A percentile compares a stretch with the other conserved stretches of the same genome.
Conservation (phyloP, 2,113 vertebrate species). For the Delphinus delphis region DNA sequence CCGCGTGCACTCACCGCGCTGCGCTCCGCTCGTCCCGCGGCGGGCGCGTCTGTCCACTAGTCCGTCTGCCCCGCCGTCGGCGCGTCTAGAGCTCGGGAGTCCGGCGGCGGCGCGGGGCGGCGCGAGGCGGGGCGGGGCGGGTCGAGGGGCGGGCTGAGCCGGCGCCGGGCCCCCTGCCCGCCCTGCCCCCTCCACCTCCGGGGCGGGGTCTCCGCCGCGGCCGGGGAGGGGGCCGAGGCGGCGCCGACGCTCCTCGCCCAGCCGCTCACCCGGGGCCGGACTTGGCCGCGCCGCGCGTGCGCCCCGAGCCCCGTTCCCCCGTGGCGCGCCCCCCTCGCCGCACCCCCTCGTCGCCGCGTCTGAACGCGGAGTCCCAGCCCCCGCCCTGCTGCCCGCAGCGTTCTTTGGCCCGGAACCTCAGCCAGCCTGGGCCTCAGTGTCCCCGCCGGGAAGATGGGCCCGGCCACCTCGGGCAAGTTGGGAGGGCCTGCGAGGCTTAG, state of each 20-base stretch:
- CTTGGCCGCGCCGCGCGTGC: background rate
- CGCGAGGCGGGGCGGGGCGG: background rate
- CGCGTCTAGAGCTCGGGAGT: background rate
- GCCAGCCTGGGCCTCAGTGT: background rate
- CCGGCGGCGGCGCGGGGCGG: background rate
- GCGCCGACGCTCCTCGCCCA: rapidly evolving
- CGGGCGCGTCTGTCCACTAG: background rate
- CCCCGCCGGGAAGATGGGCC: background rate
- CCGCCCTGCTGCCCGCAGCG: background rate
- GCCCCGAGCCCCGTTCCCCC: too few species aligned
- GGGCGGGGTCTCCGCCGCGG: background rate
- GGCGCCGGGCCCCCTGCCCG: background rate
- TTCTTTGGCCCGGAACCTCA: background rate
- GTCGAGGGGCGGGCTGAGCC: background rate
- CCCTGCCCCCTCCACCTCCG: background rate
- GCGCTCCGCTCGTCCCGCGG: background rate
- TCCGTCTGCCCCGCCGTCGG: background rate
- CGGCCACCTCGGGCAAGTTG: background rate
- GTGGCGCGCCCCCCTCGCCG: background rate
- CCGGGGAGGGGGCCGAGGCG: background rate
- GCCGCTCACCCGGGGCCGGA: background rate
- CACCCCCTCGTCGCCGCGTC: too few species aligned
- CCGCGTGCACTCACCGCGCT: constrained; percentile 38
- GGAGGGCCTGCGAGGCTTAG: background rate
- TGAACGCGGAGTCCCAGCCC: background rate